Percentiles rank a stretch among this genome's conserved stretches.
Conservation (phyloP, 2,113 vertebrate species). For the Gorsachius goisagi region DNA sequence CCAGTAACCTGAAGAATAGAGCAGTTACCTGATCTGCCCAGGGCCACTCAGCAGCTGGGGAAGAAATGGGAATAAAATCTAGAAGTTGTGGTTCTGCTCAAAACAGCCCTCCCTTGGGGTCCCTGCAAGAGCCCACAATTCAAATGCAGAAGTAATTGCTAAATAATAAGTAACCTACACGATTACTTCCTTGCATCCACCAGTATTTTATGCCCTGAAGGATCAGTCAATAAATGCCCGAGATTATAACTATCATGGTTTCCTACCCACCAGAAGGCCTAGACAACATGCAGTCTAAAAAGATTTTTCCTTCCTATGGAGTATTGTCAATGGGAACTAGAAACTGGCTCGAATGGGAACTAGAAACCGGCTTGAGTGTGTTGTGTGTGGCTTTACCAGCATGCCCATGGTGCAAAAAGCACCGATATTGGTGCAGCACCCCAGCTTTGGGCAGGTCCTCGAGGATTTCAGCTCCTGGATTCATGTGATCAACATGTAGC, state of each 20-base stretch:
- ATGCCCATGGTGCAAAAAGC: accelerated
- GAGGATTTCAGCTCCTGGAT: background rate
- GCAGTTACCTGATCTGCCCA: constrained; percentile 9
- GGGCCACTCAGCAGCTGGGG: background rate
- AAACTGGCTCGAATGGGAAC: background rate
- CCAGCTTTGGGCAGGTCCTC: background rate
- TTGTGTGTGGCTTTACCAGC: background rate
- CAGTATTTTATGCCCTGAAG: constrained; percentile 20
- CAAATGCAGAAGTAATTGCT: constrained; percentile 23
- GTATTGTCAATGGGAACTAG: background rate
- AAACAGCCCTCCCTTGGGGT: background rate
- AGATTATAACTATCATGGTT: background rate
- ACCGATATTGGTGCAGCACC: background rate
- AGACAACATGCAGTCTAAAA: background rate
- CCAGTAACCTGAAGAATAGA: background rate
- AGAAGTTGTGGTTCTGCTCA: background rate
- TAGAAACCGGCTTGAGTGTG: background rate
- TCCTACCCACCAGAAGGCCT: background rate
- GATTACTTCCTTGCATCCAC: background rate
- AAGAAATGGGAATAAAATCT: background rate
- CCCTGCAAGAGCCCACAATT: background rate
- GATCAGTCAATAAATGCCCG: constrained; percentile 14
- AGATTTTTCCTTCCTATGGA: background rate
- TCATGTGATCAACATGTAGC: background rate
- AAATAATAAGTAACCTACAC: constrained; percentile 57